Evolutionary conservation across 2,888 invertebrate species (phyloP).

Genomic region (Andrena dorsata): DNA sequence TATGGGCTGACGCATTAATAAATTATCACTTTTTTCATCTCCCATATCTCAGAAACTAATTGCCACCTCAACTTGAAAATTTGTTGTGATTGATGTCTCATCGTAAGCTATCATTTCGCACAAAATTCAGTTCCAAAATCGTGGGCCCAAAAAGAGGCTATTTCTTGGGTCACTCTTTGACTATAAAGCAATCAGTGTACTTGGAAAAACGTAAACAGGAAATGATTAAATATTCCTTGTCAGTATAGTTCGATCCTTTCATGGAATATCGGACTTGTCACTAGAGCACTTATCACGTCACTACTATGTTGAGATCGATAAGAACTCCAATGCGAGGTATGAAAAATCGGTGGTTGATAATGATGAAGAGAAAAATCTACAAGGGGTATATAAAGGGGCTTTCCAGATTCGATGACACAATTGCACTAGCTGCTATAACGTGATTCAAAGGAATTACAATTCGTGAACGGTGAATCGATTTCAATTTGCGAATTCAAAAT

Average conservation of each 20-base stretch:
- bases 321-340: neutral
- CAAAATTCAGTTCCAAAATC: too few relatives aligned
- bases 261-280: neutral
- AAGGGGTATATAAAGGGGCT: neutral
- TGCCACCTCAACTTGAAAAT: too few relatives aligned
- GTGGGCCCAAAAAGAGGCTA: too few relatives aligned
- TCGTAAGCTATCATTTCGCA: too few relatives aligned
- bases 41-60: too few relatives aligned
- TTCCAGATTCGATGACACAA: neutral
- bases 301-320: constrained; percentile 5
- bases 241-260: neutral
- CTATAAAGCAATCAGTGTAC: neutral
- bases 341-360: neutral
- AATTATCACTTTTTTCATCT: too few relatives aligned
- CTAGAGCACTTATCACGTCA: neutral
- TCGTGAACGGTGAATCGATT: neutral
- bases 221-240: neutral
- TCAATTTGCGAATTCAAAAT: neutral
- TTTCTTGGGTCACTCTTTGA: too few relatives aligned
- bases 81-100: too few relatives aligned
- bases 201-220: neutral
- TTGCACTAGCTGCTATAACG: neutral
- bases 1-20: too few relatives aligned
- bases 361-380: neutral
- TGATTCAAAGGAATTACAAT: neutral